These are phyloP conservation scores for Nyleta sp. DNA, from an alignment of 2,888 invertebrate genomes.

Conservation along the genomic window DNA sequence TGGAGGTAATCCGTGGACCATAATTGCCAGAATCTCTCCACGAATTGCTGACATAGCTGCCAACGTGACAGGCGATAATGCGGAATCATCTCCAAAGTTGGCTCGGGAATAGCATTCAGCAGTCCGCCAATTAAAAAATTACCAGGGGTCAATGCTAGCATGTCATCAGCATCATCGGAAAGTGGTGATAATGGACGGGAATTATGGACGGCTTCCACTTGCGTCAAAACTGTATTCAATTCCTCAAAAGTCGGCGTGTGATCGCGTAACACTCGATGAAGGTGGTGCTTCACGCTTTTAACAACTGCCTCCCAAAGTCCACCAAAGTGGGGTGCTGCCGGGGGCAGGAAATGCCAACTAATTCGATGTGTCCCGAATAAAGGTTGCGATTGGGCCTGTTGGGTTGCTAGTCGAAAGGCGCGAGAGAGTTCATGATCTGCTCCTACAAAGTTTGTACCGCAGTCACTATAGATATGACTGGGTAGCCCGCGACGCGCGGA, in stretches of 20 bases:
- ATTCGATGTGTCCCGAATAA: not conserved
- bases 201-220: too few species aligned
- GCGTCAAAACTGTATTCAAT: not conserved
- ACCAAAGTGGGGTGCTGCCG: conserved; percentile 2
- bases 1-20: too few species aligned
- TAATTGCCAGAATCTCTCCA: too few species aligned
- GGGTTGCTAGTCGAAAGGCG: too few species aligned
- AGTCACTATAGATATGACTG: not conserved
- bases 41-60: too few species aligned
- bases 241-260: conserved; percentile 20
- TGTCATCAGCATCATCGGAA: too few species aligned
- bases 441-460: conserved; percentile 13
- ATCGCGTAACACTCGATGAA: not conserved
- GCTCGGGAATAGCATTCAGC: too few species aligned
- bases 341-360: conserved; percentile 1
- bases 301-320: not conserved
- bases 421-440: not conserved
- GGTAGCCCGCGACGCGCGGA: conserved; percentile 63
- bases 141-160: too few species aligned
- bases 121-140: not conserved
- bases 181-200: too few species aligned
- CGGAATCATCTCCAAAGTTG: too few species aligned
- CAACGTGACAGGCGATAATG: too few species aligned
- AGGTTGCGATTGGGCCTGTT: not conserved
- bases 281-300: conserved; percentile 1